Percentiles rank a stretch among this genome's conserved stretches.
phyloP scores from a whole-genome alignment of 2,113 vertebrate species.

The Lophotis ruficrista region DNA sequence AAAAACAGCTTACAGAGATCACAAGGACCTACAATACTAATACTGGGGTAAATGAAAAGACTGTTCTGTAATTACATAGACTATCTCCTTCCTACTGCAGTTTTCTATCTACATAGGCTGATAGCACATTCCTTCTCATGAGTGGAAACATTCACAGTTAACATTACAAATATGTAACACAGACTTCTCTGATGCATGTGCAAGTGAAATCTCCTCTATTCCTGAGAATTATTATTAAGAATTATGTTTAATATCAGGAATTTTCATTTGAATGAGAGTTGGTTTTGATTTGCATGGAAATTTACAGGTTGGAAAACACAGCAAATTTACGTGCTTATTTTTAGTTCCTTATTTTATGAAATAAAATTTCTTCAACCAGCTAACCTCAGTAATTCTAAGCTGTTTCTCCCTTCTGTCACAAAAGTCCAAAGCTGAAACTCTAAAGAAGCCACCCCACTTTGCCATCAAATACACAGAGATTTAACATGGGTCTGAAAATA shows the following conservation, averaged over 20 bases:
- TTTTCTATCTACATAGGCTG: not conserved
- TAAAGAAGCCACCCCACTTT: not conserved
- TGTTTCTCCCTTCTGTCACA: not conserved
- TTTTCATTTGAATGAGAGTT: not conserved
- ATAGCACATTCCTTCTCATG: not conserved
- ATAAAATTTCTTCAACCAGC: not conserved
- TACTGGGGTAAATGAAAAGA: not conserved
- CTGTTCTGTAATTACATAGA: not conserved
- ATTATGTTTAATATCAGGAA: not conserved
- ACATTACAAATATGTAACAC: not conserved
- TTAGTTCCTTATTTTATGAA: not conserved
- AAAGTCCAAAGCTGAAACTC: not conserved
- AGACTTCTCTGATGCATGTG: not conserved
- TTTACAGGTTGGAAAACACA: not conserved
- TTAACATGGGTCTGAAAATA: not conserved
- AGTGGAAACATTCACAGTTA: not conserved
- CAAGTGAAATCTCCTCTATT: not conserved
- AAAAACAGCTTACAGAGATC: not conserved
- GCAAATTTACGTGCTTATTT: not conserved
- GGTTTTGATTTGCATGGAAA: not conserved
- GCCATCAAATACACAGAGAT: not conserved
- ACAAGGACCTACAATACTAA: not conserved
- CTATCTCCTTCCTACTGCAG: not conserved
- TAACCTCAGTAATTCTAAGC: not conserved
- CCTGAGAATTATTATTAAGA: not conserved